phyloP scores from a whole-genome alignment of 2,113 vertebrate species.

The Todiramphus chloris region DNA sequence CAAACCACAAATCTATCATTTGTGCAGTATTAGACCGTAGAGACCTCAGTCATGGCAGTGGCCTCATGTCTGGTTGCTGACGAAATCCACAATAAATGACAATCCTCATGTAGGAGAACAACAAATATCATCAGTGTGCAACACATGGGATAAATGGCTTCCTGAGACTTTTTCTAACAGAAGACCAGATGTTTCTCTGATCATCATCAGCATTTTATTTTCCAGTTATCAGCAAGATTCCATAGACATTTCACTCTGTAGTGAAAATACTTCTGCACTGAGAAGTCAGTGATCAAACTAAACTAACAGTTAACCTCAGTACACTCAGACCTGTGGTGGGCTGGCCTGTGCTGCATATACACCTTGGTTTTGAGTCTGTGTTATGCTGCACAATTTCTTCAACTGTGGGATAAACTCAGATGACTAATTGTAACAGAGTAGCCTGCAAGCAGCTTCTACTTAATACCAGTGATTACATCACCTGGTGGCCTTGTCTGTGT shows the following conservation, averaged over 20 bases:
- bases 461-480: background rate
- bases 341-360: background rate
- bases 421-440: rapidly evolving
- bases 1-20: background rate
- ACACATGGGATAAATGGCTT: background rate
- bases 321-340: rapidly evolving
- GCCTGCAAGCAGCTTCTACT: background rate
- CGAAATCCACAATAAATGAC: background rate
- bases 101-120: background rate
- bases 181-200: background rate
- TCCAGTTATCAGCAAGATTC: background rate
- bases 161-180: background rate
- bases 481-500: background rate
- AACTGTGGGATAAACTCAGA: background rate
- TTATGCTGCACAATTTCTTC: background rate
- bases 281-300: background rate
- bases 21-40: background rate
- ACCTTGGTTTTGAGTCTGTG: background rate
- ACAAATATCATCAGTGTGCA: background rate
- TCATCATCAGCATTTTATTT: background rate
- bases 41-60: background rate
- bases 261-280: background rate
- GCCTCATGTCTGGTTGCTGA: background rate
- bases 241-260: background rate
- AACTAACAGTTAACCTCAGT: rapidly evolving